A percentile compares a stretch with the other conserved stretches of the same genome.
Conservation (phyloP, 2,113 vertebrate genomes). For the Parotia lawesii region DNA sequence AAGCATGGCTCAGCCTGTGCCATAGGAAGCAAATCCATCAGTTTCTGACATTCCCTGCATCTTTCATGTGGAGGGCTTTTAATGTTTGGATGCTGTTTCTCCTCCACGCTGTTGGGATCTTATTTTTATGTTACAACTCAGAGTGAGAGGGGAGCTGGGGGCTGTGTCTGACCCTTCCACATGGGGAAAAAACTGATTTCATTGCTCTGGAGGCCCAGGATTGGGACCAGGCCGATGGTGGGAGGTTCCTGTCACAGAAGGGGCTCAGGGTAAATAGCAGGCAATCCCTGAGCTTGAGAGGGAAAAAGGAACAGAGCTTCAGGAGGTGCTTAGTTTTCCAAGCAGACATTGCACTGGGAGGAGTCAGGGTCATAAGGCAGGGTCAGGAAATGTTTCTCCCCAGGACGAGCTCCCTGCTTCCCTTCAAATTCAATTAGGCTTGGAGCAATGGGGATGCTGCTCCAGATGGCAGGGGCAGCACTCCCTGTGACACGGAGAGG, state of each 20-base stretch:
- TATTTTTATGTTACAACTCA: background rate
- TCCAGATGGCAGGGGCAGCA: background rate
- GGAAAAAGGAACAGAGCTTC: background rate
- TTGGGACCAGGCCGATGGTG: background rate
- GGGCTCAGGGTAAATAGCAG: background rate
- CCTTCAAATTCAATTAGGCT: background rate
- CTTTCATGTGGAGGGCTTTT: background rate
- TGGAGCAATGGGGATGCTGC: background rate
- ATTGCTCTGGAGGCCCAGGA: background rate
- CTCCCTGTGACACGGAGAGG: background rate
- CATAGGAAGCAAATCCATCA: background rate
- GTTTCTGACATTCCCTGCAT: background rate
- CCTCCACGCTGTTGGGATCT: background rate
- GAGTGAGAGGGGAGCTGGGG: background rate
- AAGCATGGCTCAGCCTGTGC: background rate
- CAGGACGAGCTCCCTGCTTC: background rate
- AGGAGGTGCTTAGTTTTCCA: background rate
- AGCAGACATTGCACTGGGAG: accelerated
- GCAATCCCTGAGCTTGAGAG: background rate
- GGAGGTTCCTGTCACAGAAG: background rate
- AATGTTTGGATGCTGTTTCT: background rate
- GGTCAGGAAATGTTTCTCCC: background rate
- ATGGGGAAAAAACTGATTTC: accelerated
- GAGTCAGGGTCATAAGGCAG: background rate
- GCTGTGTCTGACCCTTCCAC: background rate